Evolutionary conservation across 2,888 invertebrate genomes (phyloP).

Genomic region (Nowickia ferox): DNA sequence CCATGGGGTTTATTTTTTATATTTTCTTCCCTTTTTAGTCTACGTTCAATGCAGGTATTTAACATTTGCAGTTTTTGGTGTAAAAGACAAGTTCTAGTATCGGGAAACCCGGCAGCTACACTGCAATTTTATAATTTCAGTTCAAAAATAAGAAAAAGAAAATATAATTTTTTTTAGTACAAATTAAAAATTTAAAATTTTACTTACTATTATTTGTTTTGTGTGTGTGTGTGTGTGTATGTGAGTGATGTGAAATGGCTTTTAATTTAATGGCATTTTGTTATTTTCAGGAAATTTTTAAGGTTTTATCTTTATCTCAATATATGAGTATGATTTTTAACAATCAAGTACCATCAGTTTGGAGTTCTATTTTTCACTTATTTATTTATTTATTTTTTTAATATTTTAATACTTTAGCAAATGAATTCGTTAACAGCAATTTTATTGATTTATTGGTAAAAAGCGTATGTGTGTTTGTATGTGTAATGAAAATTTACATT

Average conservation of each 20-base stretch:
- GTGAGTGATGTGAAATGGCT: too few relatives aligned
- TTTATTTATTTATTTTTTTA: conserved; percentile 19
- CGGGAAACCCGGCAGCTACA: conserved; percentile 91
- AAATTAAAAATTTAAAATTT: not conserved
- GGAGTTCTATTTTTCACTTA: not conserved
- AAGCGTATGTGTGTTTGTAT: not conserved
- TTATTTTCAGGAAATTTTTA: conserved; percentile 9
- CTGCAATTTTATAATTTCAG: conserved; percentile 83
- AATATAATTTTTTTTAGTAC: not conserved
- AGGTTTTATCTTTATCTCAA: not conserved
- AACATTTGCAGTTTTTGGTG: conserved; percentile 97
- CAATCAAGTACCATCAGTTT: not conserved
- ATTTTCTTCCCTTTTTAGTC: conserved; percentile 74
- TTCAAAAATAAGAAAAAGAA: conserved; percentile 27
- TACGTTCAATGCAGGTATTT: conserved; percentile 90
- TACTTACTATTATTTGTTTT: not conserved
- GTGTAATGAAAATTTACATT: conserved; percentile 3
- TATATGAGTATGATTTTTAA: conserved; percentile 1
- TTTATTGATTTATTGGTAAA: conserved; percentile 57
- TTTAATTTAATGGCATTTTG: conserved; percentile 22
- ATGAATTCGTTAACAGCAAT: conserved; percentile 58
- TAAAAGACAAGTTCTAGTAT: conserved; percentile 93
- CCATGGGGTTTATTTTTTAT: conserved; percentile 3
- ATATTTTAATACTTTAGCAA: conserved; percentile 25
- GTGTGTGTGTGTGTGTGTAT: not conserved